Evolutionary conservation across 2,888 invertebrate species (phyloP).

Genomic region (Hydriomena furcata): DNA sequence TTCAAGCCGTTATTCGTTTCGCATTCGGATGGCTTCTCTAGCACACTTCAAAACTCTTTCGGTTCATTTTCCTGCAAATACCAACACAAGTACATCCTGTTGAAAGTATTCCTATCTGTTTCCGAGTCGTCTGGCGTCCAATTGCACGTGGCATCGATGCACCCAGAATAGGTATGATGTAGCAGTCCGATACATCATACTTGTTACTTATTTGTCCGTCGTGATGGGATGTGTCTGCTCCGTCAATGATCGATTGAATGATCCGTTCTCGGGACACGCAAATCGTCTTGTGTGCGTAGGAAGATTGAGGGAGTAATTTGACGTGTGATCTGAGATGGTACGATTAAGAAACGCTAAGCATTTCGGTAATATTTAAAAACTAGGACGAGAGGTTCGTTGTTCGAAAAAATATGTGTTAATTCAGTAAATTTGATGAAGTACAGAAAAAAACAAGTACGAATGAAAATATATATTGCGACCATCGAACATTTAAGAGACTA

Average conservation of each 20-base stretch:
- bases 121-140: conserved; percentile 73
- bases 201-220: conserved; percentile 35
- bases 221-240: conserved; percentile 35
- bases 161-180: conserved; percentile 40
- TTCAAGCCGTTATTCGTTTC: no score
- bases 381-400: no score
- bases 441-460: no score
- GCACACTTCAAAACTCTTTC: no score
- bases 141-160: conserved; percentile 63
- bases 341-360: conserved; percentile 4
- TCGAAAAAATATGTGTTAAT: no score
- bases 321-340: conserved; percentile 18
- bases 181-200: conserved; percentile 33
- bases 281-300: conserved; percentile 29
- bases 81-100: background rate
- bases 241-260: conserved; percentile 37
- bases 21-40: no score
- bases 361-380: no score
- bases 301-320: conserved; percentile 26
- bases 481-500: no score
- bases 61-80: no score
- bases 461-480: no score
- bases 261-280: conserved; percentile 30
- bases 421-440: no score
- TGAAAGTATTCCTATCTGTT: conserved; percentile 59